Percentiles rank a stretch among this genome's conserved stretches.
Conservation (phyloP, 2,888 invertebrate species). For the Aromia moschata region DNA sequence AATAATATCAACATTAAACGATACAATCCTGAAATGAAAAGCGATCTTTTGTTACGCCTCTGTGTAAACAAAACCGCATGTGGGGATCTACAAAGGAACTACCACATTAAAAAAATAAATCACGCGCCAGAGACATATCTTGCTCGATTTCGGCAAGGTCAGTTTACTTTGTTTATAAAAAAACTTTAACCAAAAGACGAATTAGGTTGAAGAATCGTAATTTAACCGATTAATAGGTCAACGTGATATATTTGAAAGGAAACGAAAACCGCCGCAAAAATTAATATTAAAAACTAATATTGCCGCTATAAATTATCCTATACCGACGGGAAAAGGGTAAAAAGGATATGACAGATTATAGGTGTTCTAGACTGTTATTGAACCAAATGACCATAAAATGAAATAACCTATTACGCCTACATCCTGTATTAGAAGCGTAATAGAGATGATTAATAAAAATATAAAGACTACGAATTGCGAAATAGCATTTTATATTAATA, state of each 20-base stretch:
- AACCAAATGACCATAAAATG: not conserved
- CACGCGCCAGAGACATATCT: not conserved
- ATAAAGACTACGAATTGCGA: too few species aligned
- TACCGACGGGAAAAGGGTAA: too few species aligned
- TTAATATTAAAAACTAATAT: too few species aligned
- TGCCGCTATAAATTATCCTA: too few species aligned
- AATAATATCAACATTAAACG: too few species aligned
- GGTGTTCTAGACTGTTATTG: not conserved
- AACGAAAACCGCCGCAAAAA: not conserved
- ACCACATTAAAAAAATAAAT: constrained; percentile 10
- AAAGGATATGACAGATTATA: too few species aligned
- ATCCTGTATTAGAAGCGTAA: not conserved
- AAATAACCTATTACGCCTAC: not conserved
- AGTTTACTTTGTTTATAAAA: not conserved
- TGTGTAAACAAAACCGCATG: not conserved
- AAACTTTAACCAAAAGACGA: not conserved
- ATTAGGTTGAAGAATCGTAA: not conserved
- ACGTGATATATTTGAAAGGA: not conserved
- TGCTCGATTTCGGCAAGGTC: constrained; percentile 11
- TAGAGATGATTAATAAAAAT: constrained; percentile 1
- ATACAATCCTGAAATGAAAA: too few species aligned
- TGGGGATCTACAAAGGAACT: not conserved
- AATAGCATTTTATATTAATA: too few species aligned
- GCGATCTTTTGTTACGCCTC: not conserved
- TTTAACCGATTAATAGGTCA: not conserved